Conservation (phyloP, 35 echinoderm and acorn worm genomes). For the Patiria miniata region DNA sequence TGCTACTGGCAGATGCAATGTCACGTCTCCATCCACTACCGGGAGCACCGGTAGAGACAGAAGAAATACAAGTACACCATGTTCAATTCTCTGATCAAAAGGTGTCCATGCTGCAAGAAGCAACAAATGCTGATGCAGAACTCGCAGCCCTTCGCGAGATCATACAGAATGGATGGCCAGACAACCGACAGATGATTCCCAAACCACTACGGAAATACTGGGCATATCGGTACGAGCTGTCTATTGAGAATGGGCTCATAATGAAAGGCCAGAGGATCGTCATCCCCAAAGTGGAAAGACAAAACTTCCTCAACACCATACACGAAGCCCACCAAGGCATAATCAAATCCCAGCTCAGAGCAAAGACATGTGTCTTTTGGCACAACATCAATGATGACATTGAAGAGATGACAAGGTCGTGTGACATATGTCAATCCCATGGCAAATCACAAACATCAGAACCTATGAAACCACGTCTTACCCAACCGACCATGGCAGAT, state of each 20-base stretch:
- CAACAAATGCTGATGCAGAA: conserved; percentile 29
- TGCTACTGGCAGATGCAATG: conserved; percentile 31
- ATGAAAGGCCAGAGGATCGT: conserved; percentile 20
- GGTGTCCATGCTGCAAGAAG: not conserved
- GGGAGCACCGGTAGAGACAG: not conserved
- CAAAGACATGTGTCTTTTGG: conserved; percentile 27
- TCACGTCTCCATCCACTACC: conserved; percentile 41
- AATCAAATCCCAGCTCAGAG: conserved; percentile 34
- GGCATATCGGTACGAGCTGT: conserved; percentile 47
- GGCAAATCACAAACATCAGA: not conserved
- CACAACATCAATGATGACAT: conserved; percentile 40
- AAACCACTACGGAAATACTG: conserved; percentile 27
- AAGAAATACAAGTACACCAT: not conserved
- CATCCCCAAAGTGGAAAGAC: conserved; percentile 10
- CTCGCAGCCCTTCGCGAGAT: conserved; percentile 9
- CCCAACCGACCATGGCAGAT: no score
- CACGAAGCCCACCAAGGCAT: conserved; percentile 59
- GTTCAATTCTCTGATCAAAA: conserved; percentile 11
- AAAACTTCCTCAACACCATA: conserved; percentile 24
- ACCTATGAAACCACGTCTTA: no score
- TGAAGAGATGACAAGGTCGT: not conserved
- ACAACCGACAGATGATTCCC: not conserved
- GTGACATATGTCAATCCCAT: conserved; percentile 17
- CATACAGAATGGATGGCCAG: conserved; percentile 40
- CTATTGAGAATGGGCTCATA: conserved; percentile 30